Evolutionary conservation across 2,888 invertebrate genomes (phyloP).

Genomic region (Ophonus ardosiacus): DNA sequence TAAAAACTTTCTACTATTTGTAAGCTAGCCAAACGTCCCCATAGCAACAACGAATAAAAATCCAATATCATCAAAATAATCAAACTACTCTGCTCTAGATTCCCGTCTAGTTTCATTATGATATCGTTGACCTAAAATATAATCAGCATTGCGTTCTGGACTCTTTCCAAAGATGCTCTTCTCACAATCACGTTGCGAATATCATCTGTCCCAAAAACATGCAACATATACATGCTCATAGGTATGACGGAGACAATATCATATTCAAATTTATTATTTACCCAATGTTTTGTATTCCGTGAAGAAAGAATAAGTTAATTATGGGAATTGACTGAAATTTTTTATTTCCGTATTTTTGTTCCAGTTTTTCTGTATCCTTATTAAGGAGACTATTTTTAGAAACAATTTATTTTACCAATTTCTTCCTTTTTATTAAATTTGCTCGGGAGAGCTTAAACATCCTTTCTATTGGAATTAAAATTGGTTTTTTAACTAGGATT

Average conservation of each 20-base stretch:
- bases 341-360: slow-evolving; percentile 43
- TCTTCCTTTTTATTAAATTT: slow-evolving; percentile 17
- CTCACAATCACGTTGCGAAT: slow-evolving; percentile 62
- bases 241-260: neutral
- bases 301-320: slow-evolving; percentile 48
- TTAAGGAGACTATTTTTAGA: slow-evolving; percentile 36
- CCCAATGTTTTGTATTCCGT: slow-evolving; percentile 2
- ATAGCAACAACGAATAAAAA: slow-evolving; percentile 33
- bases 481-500: neutral
- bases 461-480: neutral
- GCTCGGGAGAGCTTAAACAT: neutral
- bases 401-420: slow-evolving; percentile 15
- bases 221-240: neutral
- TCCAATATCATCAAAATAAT: slow-evolving; percentile 37
- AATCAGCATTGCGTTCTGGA: slow-evolving; percentile 62
- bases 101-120: slow-evolving; percentile 9
- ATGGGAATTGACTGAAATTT: slow-evolving; percentile 31
- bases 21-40: neutral
- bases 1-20: neutral
- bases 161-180: slow-evolving; percentile 59
- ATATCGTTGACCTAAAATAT: slow-evolving; percentile 43
- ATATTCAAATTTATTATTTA: slow-evolving; percentile 8
- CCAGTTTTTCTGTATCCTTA: slow-evolving; percentile 12
- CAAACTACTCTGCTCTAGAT: slow-evolving; percentile 23
- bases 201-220: slow-evolving; percentile 63